A percentile compares a stretch with the other conserved stretches of the same genome.
phyloP scores from a whole-genome alignment of 2,888 invertebrate genomes.

The Leptopilina syphax region DNA sequence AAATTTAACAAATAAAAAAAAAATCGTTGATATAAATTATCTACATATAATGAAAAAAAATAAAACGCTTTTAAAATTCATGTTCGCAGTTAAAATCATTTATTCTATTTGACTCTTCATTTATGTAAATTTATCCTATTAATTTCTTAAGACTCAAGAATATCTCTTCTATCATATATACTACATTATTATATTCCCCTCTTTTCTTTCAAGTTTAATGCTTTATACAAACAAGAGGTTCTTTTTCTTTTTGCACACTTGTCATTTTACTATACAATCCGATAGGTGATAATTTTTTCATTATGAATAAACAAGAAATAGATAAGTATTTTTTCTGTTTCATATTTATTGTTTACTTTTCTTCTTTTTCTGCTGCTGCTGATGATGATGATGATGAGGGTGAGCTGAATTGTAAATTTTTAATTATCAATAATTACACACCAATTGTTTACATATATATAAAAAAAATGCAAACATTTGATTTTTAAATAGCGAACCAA shows the following conservation, averaged over 20 bases:
- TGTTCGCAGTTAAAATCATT: neutral
- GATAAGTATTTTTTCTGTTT: neutral
- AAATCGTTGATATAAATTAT: no score
- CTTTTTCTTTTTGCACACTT: neutral
- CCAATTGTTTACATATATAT: no score
- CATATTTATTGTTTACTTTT: neutral
- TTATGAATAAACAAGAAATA: neutral
- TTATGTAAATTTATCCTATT: neutral
- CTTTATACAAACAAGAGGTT: neutral
- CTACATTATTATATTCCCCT: neutral
- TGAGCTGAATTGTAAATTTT: neutral
- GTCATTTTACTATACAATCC: neutral
- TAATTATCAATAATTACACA: neutral
- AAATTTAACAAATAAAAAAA: no score
- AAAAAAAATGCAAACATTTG: no score
- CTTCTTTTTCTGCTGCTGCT: neutral
- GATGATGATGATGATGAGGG: neutral
- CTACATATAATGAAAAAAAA: no score
- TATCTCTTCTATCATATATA: neutral
- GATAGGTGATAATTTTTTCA: neutral
- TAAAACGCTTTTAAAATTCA: neutral
- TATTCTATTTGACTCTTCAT: neutral
- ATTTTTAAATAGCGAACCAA: no score
- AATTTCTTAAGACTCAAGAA: conserved; percentile 1
- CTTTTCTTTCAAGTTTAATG: neutral